Base-by-base conservation (phyloP, 1,140 invertebrate genomes). In the Halesus radiatus region DNA sequence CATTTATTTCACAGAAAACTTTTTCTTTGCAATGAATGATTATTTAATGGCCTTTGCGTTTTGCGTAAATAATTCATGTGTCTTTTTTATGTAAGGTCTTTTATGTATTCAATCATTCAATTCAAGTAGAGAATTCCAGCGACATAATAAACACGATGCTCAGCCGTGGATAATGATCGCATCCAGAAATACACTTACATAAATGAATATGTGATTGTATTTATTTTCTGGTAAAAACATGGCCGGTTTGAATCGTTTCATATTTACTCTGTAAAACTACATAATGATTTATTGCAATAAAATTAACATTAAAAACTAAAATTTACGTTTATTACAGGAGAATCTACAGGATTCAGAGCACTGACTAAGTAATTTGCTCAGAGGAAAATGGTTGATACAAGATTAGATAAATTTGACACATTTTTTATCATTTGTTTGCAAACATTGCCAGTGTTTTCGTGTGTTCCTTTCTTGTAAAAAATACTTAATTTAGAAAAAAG, bases 121-220 rank as follows among this genome's bases (percentile, higher is more conserved):
- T n/a, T 56, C 29, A 8, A 37, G n/a, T 10, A 37, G 18, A 45
- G 26, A 64, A 64, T 37, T 68, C 64, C 26, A 3, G 10, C 20
- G 32, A 37, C 64, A 68, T 18, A 50, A 18, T 32, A 32, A 68
- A 68, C 32, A 50, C n/a, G n/a, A 68, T 45, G 26, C 50, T 72
- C 10, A 72, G 20, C 62, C 26, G 54, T 20, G 18, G 18, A 72
- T n/a, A 66, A 66, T 66, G 62, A 66, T 66, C 68, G 10, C 20
- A 52, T 26, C 8, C 26, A 26, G 50, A 72, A 53, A 53, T 15
- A 72, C 18, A 72, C 68, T 72, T 16, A 52, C 68, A 72, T 72
- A 72, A 52, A 72, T 72, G 18, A 72, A 72, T 72, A 72, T 18
- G 37, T 68, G 29, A 68, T 68, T 73, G 70, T n/a, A 73, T 66